Evolutionary conservation across 2,888 invertebrate genomes (phyloP), one percentile per base, ranked within the genome.

Genomic region (Zhuqinia jingwanae): DNA sequence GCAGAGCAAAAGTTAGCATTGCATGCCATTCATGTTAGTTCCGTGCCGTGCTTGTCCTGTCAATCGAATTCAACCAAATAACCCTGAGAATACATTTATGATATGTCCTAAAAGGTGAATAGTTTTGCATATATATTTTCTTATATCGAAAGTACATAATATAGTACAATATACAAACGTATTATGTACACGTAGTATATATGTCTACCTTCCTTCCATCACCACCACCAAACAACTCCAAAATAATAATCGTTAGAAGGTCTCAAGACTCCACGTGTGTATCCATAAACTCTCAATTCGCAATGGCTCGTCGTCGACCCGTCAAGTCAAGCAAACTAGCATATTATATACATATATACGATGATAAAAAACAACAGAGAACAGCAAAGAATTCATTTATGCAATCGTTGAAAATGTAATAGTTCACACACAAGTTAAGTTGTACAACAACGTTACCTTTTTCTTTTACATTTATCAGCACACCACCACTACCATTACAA

Each of bases 261-360:
- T 83, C 83, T 83, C 75, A 65, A 17, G 10, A 42, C 30, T 75
- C 83, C 83, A 83, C 83, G 83, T 83, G 83, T 65, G 53, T 56
- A 56, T 53, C 36, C 76, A 77, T 60, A 60, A 30, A 77, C 27
- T 45, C 25, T 60, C 60, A 45, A 77, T 58, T 76, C 25, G 56
- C 76, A 30, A 76, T 36, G 53, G 56, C 27, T 50, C 45, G 73
- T 68, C 17, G 20, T 70, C 22, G 22, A 36, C 56, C 22, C 30
- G 56, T 56, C 76, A 27, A 22, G 30, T 76, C 53, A 30, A 36
- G 25, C 20, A 8, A 25, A 15, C 42, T 20, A 70, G 8, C 45
- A 11, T 45, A 17, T 3, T 63, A 25, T 15, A 22, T 70, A 70
- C 70, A 70, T 45, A 5, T 5, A 20, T 36, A 13, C n/a, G 27